Conservation (phyloP, 2,888 invertebrate species). For the Cephus pulcher region DNA sequence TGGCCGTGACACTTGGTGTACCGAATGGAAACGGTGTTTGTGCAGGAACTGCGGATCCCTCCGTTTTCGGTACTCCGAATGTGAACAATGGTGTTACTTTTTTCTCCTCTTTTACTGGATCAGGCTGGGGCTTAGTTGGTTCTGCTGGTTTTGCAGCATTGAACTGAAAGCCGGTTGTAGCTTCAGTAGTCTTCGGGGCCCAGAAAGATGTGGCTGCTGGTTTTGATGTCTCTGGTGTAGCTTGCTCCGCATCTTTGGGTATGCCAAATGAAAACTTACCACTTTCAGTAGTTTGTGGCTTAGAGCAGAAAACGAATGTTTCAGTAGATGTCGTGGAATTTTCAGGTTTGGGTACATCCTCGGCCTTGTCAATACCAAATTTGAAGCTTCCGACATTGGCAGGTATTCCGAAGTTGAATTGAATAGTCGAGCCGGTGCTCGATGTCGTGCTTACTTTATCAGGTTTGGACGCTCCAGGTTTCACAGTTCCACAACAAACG, state of each 20-base stretch:
- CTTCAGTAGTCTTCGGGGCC: constrained; percentile 19
- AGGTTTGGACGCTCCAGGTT: constrained; percentile 64
- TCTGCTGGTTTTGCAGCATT: constrained; percentile 10
- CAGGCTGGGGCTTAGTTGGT: neutral
- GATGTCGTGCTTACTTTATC: constrained; percentile 1
- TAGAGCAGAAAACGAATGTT: constrained; percentile 64
- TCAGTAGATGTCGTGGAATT: constrained; percentile 35
- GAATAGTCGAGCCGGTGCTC: constrained; percentile 29
- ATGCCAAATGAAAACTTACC: constrained; percentile 52
- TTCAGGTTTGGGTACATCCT: constrained; percentile 34
- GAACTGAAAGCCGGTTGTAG: constrained; percentile 27
- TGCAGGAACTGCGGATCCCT: constrained; percentile 16
- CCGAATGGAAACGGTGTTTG: constrained; percentile 25
- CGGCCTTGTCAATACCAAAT: constrained; percentile 68
- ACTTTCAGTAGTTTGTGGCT: constrained; percentile 30
- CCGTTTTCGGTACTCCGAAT: constrained; percentile 40
- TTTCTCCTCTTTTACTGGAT: constrained; percentile 19
- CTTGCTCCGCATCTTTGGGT: constrained; percentile 25
- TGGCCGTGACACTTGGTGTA: constrained; percentile 10
- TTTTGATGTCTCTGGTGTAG: constrained; percentile 15
- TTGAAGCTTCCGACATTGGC: constrained; percentile 53
- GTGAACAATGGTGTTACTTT: constrained; percentile 30
- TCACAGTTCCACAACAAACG: constrained; percentile 71
- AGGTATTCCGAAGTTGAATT: constrained; percentile 54
- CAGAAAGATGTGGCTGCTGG: constrained; percentile 39